These are phyloP conservation scores for Isurus oxyrinchus DNA, from an alignment of 2,113 vertebrate species.

Conservation along the genomic window DNA sequence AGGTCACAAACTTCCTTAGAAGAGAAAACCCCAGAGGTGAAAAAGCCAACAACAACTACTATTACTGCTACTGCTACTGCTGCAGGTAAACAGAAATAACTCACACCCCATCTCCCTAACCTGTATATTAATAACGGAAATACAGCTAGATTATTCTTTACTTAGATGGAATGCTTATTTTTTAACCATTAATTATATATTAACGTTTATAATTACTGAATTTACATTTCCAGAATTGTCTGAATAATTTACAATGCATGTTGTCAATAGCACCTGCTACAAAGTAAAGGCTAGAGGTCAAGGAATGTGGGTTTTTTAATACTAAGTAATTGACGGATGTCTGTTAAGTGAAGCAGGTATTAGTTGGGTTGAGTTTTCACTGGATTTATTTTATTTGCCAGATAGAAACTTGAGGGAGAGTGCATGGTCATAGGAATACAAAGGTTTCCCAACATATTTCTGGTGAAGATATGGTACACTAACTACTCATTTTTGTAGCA, in stretches of 20 bases:
- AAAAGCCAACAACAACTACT: not conserved
- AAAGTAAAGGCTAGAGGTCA: not conserved
- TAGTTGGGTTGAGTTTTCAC: not conserved
- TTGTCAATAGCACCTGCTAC: not conserved
- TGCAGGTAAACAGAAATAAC: not conserved
- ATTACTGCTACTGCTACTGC: not conserved
- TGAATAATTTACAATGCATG: not conserved
- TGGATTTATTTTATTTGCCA: not conserved
- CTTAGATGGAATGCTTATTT: not conserved
- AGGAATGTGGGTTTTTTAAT: not conserved
- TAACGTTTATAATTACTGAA: not conserved
- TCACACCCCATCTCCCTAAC: not conserved
- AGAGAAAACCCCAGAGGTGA: not conserved
- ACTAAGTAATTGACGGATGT: not conserved
- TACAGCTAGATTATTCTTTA: not conserved
- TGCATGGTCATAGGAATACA: not conserved
- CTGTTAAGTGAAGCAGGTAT: not conserved
- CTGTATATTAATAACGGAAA: not conserved
- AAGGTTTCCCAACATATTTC: not conserved
- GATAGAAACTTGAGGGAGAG: not conserved
- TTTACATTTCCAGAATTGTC: not conserved
- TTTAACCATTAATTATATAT: not conserved
- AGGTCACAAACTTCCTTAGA: constrained; percentile 22
- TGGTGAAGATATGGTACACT: not conserved
- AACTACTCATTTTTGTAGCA: not conserved